Evolutionary conservation across 1,140 invertebrate species (phyloP).

Genomic region (Asobara japonica): DNA sequence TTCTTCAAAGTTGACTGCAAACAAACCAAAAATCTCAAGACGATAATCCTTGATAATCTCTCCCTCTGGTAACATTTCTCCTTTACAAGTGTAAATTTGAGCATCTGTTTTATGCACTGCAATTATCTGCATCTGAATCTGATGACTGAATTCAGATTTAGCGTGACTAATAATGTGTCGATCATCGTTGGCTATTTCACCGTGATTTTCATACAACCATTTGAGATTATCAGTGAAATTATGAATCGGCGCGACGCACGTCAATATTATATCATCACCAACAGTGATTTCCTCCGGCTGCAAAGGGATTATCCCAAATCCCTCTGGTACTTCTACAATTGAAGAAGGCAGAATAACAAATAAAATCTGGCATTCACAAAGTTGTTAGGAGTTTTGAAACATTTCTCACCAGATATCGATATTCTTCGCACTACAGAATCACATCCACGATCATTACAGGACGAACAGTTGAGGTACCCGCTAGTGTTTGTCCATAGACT

Average conservation of each 20-base stretch:
- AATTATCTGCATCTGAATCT: slow-evolving; percentile 44
- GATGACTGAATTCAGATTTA: slow-evolving; percentile 48
- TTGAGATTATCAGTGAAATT: slow-evolving; percentile 62
- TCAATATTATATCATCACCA: slow-evolving; percentile 66
- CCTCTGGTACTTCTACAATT: slow-evolving; percentile 59
- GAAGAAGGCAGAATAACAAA: slow-evolving; percentile 45
- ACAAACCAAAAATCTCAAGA: slow-evolving; percentile 47
- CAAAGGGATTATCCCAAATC: slow-evolving; percentile 57
- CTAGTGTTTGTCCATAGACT: slow-evolving; percentile 38
- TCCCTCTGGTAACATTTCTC: slow-evolving; percentile 32
- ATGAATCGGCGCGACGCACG: slow-evolving; percentile 69
- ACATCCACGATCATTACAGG: slow-evolving; percentile 49
- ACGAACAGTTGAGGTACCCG: slow-evolving; percentile 46
- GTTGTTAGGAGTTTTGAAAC: not conserved
- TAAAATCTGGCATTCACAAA: slow-evolving; percentile 35
- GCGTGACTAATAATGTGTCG: slow-evolving; percentile 33
- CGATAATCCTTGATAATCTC: slow-evolving; percentile 34
- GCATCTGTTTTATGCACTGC: slow-evolving; percentile 45
- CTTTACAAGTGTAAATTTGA: slow-evolving; percentile 48
- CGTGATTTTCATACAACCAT: slow-evolving; percentile 53
- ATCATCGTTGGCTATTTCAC: slow-evolving; percentile 25
- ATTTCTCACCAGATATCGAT: slow-evolving; percentile 50
- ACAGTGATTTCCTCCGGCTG: slow-evolving; percentile 57
- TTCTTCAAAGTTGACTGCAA: too few species aligned
- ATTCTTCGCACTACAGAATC: slow-evolving; percentile 40